Percentiles rank a stretch among this genome's conserved stretches.
Conservation (phyloP, 1,140 invertebrate genomes). For the Drosophila mayri region DNA sequence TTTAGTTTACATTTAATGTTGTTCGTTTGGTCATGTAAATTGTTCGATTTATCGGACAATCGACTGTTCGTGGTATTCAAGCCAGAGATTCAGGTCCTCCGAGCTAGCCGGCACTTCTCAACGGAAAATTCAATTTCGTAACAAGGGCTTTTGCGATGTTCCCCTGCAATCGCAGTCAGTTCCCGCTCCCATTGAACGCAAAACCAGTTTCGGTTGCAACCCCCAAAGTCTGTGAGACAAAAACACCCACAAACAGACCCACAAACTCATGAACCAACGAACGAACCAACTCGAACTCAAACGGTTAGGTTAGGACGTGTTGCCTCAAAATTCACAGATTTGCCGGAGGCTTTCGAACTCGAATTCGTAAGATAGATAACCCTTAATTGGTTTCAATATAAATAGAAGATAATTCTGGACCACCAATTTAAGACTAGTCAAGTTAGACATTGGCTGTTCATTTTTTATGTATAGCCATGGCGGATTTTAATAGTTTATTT, state of each 20-base stretch:
- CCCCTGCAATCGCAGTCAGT: neutral
- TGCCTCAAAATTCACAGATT: neutral
- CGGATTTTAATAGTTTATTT: too few relatives aligned
- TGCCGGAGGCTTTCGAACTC: neutral
- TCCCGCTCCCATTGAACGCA: neutral
- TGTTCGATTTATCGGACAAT: neutral
- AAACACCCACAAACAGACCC: constrained; percentile 1
- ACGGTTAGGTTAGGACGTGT: neutral
- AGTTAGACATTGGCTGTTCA: too few relatives aligned
- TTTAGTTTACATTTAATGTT: neutral
- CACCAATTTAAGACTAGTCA: neutral
- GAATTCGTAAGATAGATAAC: neutral
- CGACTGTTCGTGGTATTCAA: neutral
- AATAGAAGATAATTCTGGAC: neutral
- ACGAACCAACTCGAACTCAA: constrained; percentile 2
- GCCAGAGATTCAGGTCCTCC: neutral
- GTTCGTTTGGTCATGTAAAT: neutral
- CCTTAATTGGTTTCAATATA: neutral
- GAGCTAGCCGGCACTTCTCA: neutral
- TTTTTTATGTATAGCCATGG: too few relatives aligned
- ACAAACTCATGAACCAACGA: constrained; percentile 9
- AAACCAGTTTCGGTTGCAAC: constrained; percentile 19
- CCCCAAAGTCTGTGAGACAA: neutral
- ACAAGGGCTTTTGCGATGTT: constrained; percentile 1
- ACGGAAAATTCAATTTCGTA: neutral